These are phyloP conservation scores for Ethmia dodecea DNA, from an alignment of 2,888 invertebrate species.

Conservation along the genomic window DNA sequence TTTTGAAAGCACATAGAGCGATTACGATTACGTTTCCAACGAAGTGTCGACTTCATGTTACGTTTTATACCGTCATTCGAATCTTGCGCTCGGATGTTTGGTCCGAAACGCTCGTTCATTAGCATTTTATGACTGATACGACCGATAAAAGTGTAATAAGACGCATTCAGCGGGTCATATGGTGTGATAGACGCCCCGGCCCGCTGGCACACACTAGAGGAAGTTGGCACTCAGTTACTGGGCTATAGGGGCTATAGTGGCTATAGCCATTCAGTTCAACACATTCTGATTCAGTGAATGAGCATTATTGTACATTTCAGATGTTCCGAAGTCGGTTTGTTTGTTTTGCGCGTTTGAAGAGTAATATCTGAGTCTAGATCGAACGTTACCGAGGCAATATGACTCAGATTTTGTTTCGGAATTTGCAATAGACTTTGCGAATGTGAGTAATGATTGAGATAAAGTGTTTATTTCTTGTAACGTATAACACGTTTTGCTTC, in stretches of 20 bases:
- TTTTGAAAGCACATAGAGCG: slow-evolving; percentile 71
- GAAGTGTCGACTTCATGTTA: slow-evolving; percentile 74
- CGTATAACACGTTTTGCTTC: slow-evolving; percentile 1
- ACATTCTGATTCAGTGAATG: slow-evolving; percentile 58
- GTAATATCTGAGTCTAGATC: slow-evolving; percentile 30
- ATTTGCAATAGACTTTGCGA: slow-evolving; percentile 14
- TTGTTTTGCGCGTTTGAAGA: slow-evolving; percentile 40
- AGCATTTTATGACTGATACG: slow-evolving; percentile 77
- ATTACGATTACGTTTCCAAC: slow-evolving; percentile 70
- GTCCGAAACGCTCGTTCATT: slow-evolving; percentile 73
- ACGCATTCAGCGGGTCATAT: slow-evolving; percentile 70
- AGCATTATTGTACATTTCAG: slow-evolving; percentile 45
- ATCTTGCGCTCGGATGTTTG: slow-evolving; percentile 76
- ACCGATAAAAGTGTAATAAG: slow-evolving; percentile 76
- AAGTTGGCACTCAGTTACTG: slow-evolving; percentile 58
- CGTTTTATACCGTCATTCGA: slow-evolving; percentile 75
- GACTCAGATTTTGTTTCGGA: slow-evolving; percentile 26
- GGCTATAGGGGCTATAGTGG: slow-evolving; percentile 31
- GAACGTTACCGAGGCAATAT: slow-evolving; percentile 21
- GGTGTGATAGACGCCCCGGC: slow-evolving; percentile 63
- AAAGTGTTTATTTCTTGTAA: background rate
- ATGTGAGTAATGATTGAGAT: slow-evolving; percentile 1
- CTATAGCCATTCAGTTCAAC: slow-evolving; percentile 41
- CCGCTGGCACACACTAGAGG: slow-evolving; percentile 49
- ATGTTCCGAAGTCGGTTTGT: slow-evolving; percentile 42